Conservation (phyloP, 2,888 invertebrate genomes). For the Augiades crinisus region DNA sequence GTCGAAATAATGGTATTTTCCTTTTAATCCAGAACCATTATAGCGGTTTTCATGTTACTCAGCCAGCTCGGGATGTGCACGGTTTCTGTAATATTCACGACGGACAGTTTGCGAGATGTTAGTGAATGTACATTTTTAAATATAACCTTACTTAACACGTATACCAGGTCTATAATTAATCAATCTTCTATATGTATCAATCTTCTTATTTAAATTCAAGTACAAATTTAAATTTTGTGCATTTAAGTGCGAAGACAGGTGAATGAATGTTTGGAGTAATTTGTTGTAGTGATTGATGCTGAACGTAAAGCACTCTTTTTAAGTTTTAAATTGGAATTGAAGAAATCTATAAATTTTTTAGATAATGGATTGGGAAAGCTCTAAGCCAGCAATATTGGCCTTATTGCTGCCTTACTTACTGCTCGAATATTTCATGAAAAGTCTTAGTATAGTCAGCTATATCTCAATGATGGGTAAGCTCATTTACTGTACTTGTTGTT, state of each 20-base stretch:
- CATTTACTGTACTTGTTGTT: background rate
- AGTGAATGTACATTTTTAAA: too few species aligned
- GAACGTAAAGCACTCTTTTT: too few species aligned
- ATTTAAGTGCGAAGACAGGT: too few species aligned
- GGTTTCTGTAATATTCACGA: conserved; percentile 53
- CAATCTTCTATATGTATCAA: background rate
- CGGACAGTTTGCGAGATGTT: conserved; percentile 59
- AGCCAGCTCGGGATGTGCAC: conserved; percentile 59
- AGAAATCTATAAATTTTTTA: conserved; percentile 32
- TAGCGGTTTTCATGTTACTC: conserved; percentile 53
- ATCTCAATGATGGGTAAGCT: conserved; percentile 49
- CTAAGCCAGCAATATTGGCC: conserved; percentile 37
- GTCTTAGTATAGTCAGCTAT: conserved; percentile 51
- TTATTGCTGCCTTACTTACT: conserved; percentile 50
- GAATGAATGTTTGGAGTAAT: too few species aligned
- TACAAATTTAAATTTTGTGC: too few species aligned
- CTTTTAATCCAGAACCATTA: conserved; percentile 43
- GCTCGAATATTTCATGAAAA: conserved; percentile 49
- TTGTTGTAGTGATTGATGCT: too few species aligned
- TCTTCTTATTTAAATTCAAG: too few species aligned
- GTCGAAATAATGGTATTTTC: background rate
- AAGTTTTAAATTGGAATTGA: background rate
- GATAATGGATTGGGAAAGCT: conserved; percentile 52
- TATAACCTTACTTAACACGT: too few species aligned
- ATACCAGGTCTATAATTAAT: background rate